These are phyloP conservation scores for Euplagia quadripunctaria DNA, from an alignment of 2,888 invertebrate species.

Conservation along the genomic window DNA sequence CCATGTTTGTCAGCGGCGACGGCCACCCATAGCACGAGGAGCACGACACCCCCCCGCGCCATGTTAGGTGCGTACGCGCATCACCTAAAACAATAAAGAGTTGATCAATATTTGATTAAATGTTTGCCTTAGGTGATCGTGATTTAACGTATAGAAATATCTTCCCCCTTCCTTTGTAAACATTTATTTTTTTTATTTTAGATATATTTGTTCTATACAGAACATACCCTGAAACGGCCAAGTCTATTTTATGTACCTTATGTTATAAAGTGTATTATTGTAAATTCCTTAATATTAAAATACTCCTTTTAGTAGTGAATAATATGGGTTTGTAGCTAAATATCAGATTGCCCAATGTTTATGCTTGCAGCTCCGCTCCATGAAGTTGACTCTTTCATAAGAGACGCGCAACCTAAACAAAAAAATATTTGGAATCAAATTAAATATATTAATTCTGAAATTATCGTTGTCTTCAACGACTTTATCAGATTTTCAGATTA, in stretches of 20 bases:
- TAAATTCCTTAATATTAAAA: too few relatives aligned
- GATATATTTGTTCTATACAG: background rate
- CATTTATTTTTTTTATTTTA: background rate
- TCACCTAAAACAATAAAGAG: conserved; percentile 86
- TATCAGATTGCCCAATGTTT: too few relatives aligned
- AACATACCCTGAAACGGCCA: background rate
- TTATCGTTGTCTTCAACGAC: too few relatives aligned
- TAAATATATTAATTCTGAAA: too few relatives aligned
- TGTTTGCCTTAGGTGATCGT: conserved; percentile 40
- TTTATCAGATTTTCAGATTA: background rate
- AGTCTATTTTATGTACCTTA: background rate
- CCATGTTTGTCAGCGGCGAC: conserved; percentile 79
- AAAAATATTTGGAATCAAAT: too few relatives aligned
- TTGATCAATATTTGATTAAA: conserved; percentile 72
- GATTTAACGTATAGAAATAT: conserved; percentile 16
- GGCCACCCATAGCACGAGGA: conserved; percentile 85
- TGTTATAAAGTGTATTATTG: too few relatives aligned
- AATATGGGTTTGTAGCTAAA: too few relatives aligned
- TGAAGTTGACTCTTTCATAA: too few relatives aligned
- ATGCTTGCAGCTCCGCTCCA: too few relatives aligned
- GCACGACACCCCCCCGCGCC: conserved; percentile 79
- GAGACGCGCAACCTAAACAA: too few relatives aligned
- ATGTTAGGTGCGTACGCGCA: conserved; percentile 80
- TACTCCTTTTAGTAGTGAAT: too few relatives aligned
- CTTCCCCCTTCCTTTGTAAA: background rate